These are phyloP conservation scores for Forbesichthys papilliferus DNA, from an alignment of 2,113 vertebrate genomes.

Conservation along the genomic window DNA sequence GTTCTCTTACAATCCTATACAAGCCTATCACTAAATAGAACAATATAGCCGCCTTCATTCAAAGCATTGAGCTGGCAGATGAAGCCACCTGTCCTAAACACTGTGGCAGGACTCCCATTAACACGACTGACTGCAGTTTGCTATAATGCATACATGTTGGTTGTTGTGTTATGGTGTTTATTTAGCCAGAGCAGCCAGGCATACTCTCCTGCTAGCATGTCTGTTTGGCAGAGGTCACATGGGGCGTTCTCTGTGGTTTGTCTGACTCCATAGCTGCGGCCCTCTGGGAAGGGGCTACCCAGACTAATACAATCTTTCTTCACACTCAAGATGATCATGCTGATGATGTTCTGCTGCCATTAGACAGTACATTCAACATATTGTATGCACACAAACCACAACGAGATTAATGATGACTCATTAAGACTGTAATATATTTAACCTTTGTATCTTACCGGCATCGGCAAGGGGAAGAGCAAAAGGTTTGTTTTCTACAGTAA, in stretches of 20 bases:
- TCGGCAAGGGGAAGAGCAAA: slow-evolving; percentile 8
- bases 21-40: background rate
- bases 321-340: slow-evolving; percentile 20
- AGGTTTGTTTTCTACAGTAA: slow-evolving; percentile 29
- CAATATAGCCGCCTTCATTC: background rate
- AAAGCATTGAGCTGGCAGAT: no score
- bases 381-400: no score
- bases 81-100: no score
- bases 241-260: slow-evolving; percentile 26
- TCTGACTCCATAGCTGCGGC: slow-evolving; percentile 29
- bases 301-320: slow-evolving; percentile 18
- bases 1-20: no score
- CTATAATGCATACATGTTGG: no score
- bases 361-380: slow-evolving; percentile 5
- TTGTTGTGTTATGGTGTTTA: no score
- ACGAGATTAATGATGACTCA: background rate
- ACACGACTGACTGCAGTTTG: no score
- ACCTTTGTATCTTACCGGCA: slow-evolving; percentile 7
- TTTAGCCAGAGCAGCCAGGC: no score
- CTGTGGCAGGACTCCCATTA: no score
- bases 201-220: background rate
- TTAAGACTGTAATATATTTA: background rate
- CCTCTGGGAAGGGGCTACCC: slow-evolving; percentile 30
- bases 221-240: slow-evolving; percentile 6
- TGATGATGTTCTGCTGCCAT: slow-evolving; percentile 10